Conservation (phyloP, 2,113 vertebrate genomes). For the Corythaeola cristata region DNA sequence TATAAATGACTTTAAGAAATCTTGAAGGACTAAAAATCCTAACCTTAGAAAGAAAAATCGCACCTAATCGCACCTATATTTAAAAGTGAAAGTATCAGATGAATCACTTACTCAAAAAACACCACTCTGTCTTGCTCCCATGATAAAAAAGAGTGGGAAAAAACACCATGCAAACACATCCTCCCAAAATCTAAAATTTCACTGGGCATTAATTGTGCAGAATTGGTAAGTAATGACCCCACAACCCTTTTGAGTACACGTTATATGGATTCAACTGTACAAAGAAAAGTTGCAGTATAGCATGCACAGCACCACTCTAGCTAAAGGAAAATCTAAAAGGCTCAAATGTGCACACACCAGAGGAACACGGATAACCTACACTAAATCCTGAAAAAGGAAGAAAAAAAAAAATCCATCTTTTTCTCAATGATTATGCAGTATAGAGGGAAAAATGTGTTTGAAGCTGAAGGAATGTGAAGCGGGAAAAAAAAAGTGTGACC, state of each 20-base stretch:
- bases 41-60: not conserved
- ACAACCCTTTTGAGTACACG: not conserved
- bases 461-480: not conserved
- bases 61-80: not conserved
- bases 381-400: not conserved
- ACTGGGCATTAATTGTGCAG: not conserved
- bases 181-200: not conserved
- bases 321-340: not conserved
- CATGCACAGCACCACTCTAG: not conserved
- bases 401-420: not conserved
- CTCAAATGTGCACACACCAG: not conserved
- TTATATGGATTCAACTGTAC: not conserved
- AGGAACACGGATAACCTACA: not conserved
- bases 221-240: not conserved
- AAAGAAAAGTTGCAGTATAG: not conserved
- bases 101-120: not conserved
- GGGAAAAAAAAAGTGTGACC: fast-evolving
- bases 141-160: not conserved
- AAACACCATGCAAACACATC: not conserved
- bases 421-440: not conserved
- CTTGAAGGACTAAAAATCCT: not conserved
- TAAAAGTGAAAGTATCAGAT: constrained; percentile 37
- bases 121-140: not conserved
- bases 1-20: not conserved
- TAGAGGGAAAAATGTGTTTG: not conserved